Conservation (phyloP, 1,140 invertebrate species). For the Reticulitermes speratus region DNA sequence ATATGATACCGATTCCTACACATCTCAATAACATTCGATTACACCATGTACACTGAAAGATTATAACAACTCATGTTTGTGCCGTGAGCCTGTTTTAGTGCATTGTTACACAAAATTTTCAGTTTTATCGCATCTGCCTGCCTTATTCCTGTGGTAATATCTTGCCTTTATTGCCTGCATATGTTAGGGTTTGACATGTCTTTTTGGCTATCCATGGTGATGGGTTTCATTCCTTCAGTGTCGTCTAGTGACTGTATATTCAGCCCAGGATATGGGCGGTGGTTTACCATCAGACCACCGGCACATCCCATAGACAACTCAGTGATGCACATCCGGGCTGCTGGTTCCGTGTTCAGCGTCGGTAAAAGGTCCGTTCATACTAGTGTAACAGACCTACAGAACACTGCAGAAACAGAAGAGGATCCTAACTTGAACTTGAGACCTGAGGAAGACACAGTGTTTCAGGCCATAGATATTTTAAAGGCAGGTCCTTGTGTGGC, state of each 20-base stretch:
- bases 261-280: constrained; percentile 31
- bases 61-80: too few species aligned
- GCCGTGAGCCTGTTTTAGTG: too few species aligned
- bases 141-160: too few species aligned
- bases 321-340: constrained; percentile 50
- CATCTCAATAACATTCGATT: too few species aligned
- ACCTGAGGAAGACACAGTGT: neutral
- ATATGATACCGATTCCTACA: too few species aligned
- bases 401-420: neutral
- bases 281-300: constrained; percentile 32
- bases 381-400: constrained; percentile 31
- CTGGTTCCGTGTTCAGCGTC: constrained; percentile 48
- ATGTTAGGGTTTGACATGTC: neutral
- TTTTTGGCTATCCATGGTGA: neutral
- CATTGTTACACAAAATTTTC: too few species aligned
- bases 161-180: neutral
- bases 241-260: constrained; percentile 34
- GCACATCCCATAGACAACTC: constrained; percentile 47
- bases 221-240: constrained; percentile 24
- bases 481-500: neutral
- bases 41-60: too few species aligned
- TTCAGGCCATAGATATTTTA: neutral
- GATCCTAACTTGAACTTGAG: constrained; percentile 21
- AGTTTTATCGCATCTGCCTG: too few species aligned
- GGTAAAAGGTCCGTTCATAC: constrained; percentile 41